Base-by-base conservation (phyloP, 2,888 invertebrate genomes). In the Strigamia maritima region DNA sequence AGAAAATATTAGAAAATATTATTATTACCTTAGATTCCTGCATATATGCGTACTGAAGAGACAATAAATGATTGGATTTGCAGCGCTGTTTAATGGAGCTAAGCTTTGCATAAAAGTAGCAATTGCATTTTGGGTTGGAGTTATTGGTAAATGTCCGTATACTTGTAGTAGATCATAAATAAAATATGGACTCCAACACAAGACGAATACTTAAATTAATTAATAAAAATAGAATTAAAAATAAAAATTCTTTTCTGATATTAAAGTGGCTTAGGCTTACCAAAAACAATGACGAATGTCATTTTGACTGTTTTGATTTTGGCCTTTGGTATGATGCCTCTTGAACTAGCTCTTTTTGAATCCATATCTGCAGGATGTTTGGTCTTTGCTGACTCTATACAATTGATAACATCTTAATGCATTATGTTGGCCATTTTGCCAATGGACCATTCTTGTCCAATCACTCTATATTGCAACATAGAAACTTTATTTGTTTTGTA, bases 271-370 rank as follows among this genome's bases (percentile, higher is more conserved):
- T 54, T 54, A 19, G 7, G 22, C 70, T 70, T 74, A 94, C 94
- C 94, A 83, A 95, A 93, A 80, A 97, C 96, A 83, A 97, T 97
- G 82, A 96, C 95, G 83, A 97, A 93, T 0, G 97, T 97, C 95
- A 97, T 97, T 87, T 97, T 97, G 81, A 97, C 94, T 19, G 96
- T 97, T 89, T 97, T 97, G 83, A 97, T 94, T 88, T 97, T 97
- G 40, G 97, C 97, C 81, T 94, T 90, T 0, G 97, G 97, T 84
- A 97, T 97, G 81, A 97, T 92, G 74, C 97, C 97, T 77, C 96
- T 89, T 28, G 95, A 95, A 85, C 95, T 95, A 0, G 94, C 94
- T 75, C 95, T 89, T 65, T 93, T 88, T 38, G 91, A 90, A 82
- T 89, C 89, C 14, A 82, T 82, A 60, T 54, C 54, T 6, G 54